Base-by-base conservation (phyloP, 2,888 invertebrate species). In the Tachina grossa region DNA sequence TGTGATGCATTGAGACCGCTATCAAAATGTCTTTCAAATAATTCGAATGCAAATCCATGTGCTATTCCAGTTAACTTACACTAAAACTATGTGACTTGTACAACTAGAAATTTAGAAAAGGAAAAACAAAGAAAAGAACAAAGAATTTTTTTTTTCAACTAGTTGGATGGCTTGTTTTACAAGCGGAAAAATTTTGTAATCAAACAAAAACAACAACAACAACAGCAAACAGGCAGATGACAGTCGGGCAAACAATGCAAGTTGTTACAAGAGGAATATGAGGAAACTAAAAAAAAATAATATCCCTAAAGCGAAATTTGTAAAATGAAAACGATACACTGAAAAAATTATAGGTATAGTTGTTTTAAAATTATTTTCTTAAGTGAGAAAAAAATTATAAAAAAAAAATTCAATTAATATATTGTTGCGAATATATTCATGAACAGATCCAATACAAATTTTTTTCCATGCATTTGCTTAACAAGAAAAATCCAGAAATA, bases 151-250 rank as follows among this genome's bases (percentile, higher is more conserved):
- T 55, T 49, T 71, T 63, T 65, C 16, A 10, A 43, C 72, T 31
- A 31, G 31, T 31, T 31, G 31, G 31, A 49, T 72, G 39, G 39
- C 51, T 83, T 72, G 59, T 78, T 83, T 66, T 77, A 77, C 78
- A 81, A 81, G 80, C 80, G 51, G 59, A 81, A 74, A 74, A 68
- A 51, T 66, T n/a, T 74, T 81, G 80, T 74, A 68, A 81, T 81
- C 43, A 51, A 81, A 59, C 31, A 31, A 31, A 6, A 31, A 6
- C 31, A 31, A 74, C 66, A 59, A 59, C 14, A 31, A 71, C 4
- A 31, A 31, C 63, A 59, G 45, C 51, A 78, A 39, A 31, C 16
- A 53, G 53, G 61, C 9, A 71, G 31, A 53, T 53, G 61, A 71
- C 53, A 79, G 63, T 53, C 47, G 63, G 16, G 69, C 78, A 71